Evolutionary conservation across 2,888 invertebrate species (phyloP), one percentile per base, ranked within the genome.

Genomic region (Troides aeacus): DNA sequence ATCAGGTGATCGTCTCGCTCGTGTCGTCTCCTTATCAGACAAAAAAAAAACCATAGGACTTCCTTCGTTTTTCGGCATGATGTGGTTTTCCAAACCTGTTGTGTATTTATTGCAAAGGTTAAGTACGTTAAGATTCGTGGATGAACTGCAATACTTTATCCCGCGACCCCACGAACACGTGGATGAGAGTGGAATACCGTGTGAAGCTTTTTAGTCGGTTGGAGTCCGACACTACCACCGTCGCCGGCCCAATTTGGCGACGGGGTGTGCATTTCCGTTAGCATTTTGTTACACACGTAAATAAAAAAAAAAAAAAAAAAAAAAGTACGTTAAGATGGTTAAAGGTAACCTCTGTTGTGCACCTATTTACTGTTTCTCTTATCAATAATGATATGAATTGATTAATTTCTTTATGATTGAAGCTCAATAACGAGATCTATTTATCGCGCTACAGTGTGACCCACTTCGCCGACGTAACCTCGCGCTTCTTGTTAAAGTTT

Each of bases 401-500:
- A 57, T 21, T 57, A 66, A 21, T 53, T 50, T 46, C 36, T 53
- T 64, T 58, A 57, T 24, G 30, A 46, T 18, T 12, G 36, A 62
- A 42, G 67, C 62, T 36, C 50, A 50, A 59, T 68, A 62, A 59
- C 18, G 62, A 58, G 62, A 61, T 61, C 57, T 65, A 69, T 61
- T 65, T 69, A 69, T 69, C 60, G 65, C 57, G 36, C 57, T 56
- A 36, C 4, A 58, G 46, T 36, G 62, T 58, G 69, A 62, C 69
- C 66, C 46, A 66, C 62, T 66, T 69, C 56, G 56, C 24, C 57
- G 50, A 58, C 46, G 62, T 58, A 58, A 70, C 69, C 66, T 59
- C 58, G 65, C 23, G 24, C 62, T 66, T 50, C 62, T 50, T 66
- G 58, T 62, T 70, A 62, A 58, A 57, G 58, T 70, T 70, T 69